phyloP scores from a whole-genome alignment of 2,797 vertebrate genomes.

The Chrysolophus pictus region DNA sequence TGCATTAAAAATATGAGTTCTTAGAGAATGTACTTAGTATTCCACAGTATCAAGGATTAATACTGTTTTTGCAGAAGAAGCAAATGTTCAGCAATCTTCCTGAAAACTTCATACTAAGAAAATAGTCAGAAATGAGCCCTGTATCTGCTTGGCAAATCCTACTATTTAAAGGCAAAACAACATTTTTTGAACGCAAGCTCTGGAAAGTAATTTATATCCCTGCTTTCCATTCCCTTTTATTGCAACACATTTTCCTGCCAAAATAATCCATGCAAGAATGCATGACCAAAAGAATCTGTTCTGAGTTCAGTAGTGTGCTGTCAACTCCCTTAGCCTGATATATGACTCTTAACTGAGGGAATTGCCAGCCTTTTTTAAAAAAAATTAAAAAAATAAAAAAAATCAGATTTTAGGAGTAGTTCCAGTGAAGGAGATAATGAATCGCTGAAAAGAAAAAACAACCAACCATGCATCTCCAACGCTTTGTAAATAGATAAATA shows the following conservation, averaged over 20 bases:
- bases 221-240: slow-evolving; percentile 55
- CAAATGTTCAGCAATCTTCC: neutral
- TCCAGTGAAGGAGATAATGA: slow-evolving; percentile 9
- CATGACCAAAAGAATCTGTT: slow-evolving; percentile 46
- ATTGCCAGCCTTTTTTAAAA: neutral
- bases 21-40: neutral
- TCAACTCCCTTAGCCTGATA: slow-evolving; percentile 34
- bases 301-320: slow-evolving; percentile 43
- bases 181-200: slow-evolving; percentile 64
- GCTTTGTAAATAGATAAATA: neutral
- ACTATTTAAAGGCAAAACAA: slow-evolving; percentile 60
- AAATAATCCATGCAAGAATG: slow-evolving; percentile 68
- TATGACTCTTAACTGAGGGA: slow-evolving; percentile 13
- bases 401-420: slow-evolving; percentile 24
- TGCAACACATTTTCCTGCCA: slow-evolving; percentile 59
- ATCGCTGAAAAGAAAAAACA: neutral
- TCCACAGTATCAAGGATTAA: neutral
- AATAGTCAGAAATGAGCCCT: slow-evolving; percentile 50
- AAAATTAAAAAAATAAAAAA: too few relatives aligned
- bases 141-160: slow-evolving; percentile 62
- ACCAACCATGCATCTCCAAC: neutral
- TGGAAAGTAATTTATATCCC: slow-evolving; percentile 60
- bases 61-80: slow-evolving; percentile 37
- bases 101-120: slow-evolving; percentile 64
- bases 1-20: neutral